Base-by-base conservation (phyloP, 2,888 invertebrate species). In the Chrysomela aeneicollis region DNA sequence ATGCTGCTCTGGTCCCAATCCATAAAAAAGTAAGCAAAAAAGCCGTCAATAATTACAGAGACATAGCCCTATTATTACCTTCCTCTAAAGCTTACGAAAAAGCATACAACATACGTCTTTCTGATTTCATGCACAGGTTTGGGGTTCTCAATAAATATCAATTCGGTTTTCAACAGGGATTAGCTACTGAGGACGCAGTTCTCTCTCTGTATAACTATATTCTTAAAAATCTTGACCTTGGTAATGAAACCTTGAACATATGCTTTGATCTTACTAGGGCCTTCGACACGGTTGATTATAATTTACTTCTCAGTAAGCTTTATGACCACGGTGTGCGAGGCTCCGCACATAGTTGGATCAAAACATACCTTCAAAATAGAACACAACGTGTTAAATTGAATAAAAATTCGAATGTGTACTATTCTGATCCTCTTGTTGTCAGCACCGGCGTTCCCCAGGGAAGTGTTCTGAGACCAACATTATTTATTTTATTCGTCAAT, bases 361-460 rank as follows among this genome's bases (percentile, higher is more conserved):
- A 50, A 50, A 50, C 6, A 50, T 50, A 49, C 17, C n/a, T n/a
- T n/a, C n/a, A n/a, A n/a, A n/a, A n/a, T n/a, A n/a, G n/a, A n/a
- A n/a, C n/a, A n/a, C n/a, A n/a, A n/a, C n/a, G n/a, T n/a, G n/a
- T n/a, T n/a, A n/a, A n/a, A n/a, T n/a, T n/a, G n/a, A n/a, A n/a
- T n/a, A n/a, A n/a, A n/a, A n/a, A n/a, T n/a, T n/a, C n/a, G n/a
- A n/a, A 52, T 26, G 26, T 22, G 51, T 5, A 52, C 5, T 52
- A 52, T 52, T 52, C 51, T 52, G 51, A 52, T 22, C 26, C 30
- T 26, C 26, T 10, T 52, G 26, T 22, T n/a, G 15, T 52, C 26
- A 52, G 22, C 51, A 52, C 4, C 51, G 17, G 26, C 18, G 51
- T 52, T n/a, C 15, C 30, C 15, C 30, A 30, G 30, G 15, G 3